phyloP scores from a whole-genome alignment of 2,888 invertebrate genomes.

The Perdita meconis region DNA sequence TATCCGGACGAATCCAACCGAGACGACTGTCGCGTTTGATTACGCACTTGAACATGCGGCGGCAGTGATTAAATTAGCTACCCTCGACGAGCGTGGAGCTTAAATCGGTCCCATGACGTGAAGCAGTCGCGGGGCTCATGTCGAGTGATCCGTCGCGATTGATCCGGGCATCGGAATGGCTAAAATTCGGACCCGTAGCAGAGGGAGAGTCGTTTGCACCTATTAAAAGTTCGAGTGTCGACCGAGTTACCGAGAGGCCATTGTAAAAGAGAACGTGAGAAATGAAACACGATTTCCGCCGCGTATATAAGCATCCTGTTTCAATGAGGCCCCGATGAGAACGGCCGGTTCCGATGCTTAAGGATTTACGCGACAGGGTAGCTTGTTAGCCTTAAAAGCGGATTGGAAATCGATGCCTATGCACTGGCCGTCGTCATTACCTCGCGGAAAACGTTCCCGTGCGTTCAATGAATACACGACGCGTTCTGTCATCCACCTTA shows the following conservation, averaged over 20 bases:
- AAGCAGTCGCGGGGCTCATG: background rate
- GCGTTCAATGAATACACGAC: conserved; percentile 14
- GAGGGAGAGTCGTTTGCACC: conserved; percentile 46
- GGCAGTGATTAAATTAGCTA: conserved; percentile 13
- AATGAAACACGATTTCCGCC: conserved; percentile 60
- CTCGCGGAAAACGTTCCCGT: conserved; percentile 39
- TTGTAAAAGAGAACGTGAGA: conserved; percentile 56
- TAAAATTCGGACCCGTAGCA: conserved; percentile 9
- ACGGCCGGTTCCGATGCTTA: conserved; percentile 54
- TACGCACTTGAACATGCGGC: background rate
- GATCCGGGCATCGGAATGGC: conserved; percentile 13
- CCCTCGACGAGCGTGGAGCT: background rate
- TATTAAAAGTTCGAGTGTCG: conserved; percentile 55
- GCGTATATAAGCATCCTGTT: conserved; percentile 44
- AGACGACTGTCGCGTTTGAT: conserved; percentile 11
- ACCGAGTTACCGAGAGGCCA: conserved; percentile 43
- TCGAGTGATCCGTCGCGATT: background rate
- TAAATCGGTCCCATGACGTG: conserved; percentile 1
- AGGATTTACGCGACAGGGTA: conserved; percentile 58
- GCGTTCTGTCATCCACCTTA: conserved; percentile 50
- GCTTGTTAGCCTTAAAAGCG: conserved; percentile 63
- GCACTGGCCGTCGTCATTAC: conserved; percentile 42
- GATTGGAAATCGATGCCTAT: conserved; percentile 64
- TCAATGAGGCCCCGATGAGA: conserved; percentile 42
- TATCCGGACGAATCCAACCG: background rate